These are phyloP conservation scores for Trichogramma evanescens DNA, from an alignment of 2,888 invertebrate species.

Conservation along the genomic window DNA sequence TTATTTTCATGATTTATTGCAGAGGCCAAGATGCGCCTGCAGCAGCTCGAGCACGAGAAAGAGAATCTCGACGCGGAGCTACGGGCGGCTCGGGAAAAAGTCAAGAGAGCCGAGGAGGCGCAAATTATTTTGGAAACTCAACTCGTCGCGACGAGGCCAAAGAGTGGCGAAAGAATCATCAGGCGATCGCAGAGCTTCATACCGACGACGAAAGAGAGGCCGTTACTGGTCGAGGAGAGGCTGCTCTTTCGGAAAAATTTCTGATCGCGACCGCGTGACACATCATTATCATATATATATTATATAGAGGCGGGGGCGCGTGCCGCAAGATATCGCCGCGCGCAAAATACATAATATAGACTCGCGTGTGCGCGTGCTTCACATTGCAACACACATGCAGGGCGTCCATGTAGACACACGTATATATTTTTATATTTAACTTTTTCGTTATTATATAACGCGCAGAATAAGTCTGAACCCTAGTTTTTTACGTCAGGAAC, in stretches of 20 bases:
- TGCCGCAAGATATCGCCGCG: too few relatives aligned
- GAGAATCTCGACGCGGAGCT: conserved; percentile 64
- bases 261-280: conserved; percentile 15
- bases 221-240: conserved; percentile 25
- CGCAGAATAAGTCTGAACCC: too few relatives aligned
- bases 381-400: too few relatives aligned
- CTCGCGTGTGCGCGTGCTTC: too few relatives aligned
- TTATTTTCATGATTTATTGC: conserved; percentile 26
- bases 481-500: too few relatives aligned
- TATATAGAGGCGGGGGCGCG: too few relatives aligned
- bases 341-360: too few relatives aligned
- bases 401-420: too few relatives aligned
- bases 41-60: conserved; percentile 66
- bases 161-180: conserved; percentile 56
- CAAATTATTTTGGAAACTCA: conserved; percentile 55
- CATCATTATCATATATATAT: background rate
- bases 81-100: conserved; percentile 62
- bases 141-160: conserved; percentile 51
- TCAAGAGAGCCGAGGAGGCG: conserved; percentile 59
- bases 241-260: conserved; percentile 28
- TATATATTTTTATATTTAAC: too few relatives aligned
- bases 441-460: too few relatives aligned
- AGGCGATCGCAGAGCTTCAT: conserved; percentile 65
- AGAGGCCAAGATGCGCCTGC: conserved; percentile 67
- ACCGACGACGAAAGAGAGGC: conserved; percentile 57